phyloP scores from a whole-genome alignment of 2,797 vertebrate species.

The Synanceia verrucosa region DNA sequence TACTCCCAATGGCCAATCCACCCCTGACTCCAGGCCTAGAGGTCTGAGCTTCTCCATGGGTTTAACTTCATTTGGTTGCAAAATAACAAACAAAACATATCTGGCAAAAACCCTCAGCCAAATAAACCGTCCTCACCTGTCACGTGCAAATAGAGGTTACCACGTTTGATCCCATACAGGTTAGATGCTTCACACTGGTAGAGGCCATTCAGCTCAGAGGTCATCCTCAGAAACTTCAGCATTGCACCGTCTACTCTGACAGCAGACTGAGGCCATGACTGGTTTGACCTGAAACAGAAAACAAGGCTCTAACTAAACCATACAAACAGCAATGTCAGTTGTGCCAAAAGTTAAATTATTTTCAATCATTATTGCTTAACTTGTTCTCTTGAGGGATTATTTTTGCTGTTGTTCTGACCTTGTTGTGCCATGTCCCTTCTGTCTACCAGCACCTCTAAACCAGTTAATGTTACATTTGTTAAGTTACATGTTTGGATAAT shows the following conservation, averaged over 20 bases:
- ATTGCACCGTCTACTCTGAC: slow-evolving; percentile 16
- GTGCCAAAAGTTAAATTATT: background rate
- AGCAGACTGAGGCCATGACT: background rate
- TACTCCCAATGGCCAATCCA: too few relatives aligned
- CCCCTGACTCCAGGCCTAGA: too few relatives aligned
- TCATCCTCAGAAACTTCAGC: slow-evolving; percentile 28
- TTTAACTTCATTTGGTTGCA: background rate
- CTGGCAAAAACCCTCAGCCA: background rate
- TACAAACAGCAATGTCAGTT: background rate
- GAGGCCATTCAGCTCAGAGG: slow-evolving; percentile 41
- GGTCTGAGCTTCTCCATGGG: background rate
- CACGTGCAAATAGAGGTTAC: slow-evolving; percentile 27
- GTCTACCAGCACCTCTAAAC: too few relatives aligned
- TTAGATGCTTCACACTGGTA: slow-evolving; percentile 69
- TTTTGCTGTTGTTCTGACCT: background rate
- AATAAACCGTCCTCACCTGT: slow-evolving; percentile 24
- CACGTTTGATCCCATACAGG: background rate
- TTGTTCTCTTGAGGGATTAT: background rate
- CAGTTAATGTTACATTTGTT: too few relatives aligned
- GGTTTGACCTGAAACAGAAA: slow-evolving; percentile 27
- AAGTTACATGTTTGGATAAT: too few relatives aligned
- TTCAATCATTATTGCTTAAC: background rate
- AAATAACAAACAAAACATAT: background rate
- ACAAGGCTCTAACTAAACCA: background rate
- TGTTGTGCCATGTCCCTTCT: background rate